A percentile compares a stretch with the other conserved stretches of the same genome.
phyloP scores from a whole-genome alignment of 2,113 vertebrate species.

The Anguilla japonica region DNA sequence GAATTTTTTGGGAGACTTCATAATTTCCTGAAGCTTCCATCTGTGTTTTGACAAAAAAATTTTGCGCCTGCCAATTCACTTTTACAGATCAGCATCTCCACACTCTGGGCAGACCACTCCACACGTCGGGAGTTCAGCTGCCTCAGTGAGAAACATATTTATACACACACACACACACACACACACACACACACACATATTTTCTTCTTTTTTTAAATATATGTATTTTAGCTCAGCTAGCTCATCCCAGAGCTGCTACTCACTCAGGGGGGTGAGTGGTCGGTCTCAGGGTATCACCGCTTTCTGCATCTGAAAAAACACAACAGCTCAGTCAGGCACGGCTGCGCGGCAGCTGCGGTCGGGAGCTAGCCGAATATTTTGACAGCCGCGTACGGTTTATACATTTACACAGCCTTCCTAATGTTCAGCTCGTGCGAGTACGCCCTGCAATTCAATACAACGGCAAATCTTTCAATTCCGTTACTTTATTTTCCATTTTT shows the following conservation, averaged over 20 bases:
- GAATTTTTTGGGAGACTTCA: background rate
- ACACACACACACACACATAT: background rate
- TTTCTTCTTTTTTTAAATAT: background rate
- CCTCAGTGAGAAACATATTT: background rate
- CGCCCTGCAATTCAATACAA: background rate
- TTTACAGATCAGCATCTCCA: background rate
- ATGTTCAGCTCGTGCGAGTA: background rate
- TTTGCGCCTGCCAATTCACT: background rate
- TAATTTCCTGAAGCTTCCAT: background rate
- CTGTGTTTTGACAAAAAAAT: background rate
- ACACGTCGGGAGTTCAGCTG: background rate
- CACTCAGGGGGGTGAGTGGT: background rate
- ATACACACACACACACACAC: too few relatives aligned
- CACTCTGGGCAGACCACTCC: background rate
- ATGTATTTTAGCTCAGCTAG: background rate
- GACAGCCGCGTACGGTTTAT: background rate
- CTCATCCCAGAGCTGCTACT: background rate
- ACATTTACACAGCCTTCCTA: background rate
- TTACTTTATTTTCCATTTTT: too few relatives aligned
- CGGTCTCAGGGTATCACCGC: background rate
- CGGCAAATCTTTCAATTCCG: background rate
- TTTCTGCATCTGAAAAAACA: background rate
- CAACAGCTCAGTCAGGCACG: background rate
- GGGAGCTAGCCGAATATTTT: background rate
- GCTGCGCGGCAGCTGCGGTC: background rate